A percentile compares a stretch with the other conserved stretches of the same genome.
Conservation (phyloP, 2,797 vertebrate species). For the Labeo calbasu region DNA sequence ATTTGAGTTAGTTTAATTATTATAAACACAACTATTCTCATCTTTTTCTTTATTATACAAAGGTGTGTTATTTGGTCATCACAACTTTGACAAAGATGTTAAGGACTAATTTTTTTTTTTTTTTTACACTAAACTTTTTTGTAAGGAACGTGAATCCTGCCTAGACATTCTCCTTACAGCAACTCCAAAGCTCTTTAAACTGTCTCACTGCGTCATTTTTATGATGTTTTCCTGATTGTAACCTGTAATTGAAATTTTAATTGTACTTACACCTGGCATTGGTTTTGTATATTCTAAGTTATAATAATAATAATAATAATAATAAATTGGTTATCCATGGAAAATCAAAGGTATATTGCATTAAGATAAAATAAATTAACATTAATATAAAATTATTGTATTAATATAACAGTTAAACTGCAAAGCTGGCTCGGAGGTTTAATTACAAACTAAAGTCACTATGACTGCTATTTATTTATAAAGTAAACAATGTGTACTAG, state of each 20-base stretch:
- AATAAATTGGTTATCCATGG: no score
- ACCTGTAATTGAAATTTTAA: neutral
- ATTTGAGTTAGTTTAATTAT: no score
- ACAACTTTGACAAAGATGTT: neutral
- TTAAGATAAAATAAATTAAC: no score
- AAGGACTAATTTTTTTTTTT: neutral
- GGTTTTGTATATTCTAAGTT: neutral
- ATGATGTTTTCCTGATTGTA: neutral
- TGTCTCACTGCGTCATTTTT: neutral
- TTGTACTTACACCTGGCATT: neutral
- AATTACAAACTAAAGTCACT: neutral
- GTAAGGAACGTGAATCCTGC: neutral
- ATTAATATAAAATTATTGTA: neutral
- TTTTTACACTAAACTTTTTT: no score
- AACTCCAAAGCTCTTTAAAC: neutral
- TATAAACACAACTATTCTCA: neutral
- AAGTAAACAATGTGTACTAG: neutral
- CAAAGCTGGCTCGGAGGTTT: neutral
- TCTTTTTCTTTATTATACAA: neutral
- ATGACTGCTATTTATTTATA: neutral
- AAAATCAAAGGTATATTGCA: no score
- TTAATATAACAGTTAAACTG: neutral
- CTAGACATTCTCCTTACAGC: neutral
- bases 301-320: no score
- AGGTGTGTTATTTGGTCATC: neutral